Base-by-base conservation (phyloP, 1,140 invertebrate genomes). In the Dinoponera quadriceps region DNA sequence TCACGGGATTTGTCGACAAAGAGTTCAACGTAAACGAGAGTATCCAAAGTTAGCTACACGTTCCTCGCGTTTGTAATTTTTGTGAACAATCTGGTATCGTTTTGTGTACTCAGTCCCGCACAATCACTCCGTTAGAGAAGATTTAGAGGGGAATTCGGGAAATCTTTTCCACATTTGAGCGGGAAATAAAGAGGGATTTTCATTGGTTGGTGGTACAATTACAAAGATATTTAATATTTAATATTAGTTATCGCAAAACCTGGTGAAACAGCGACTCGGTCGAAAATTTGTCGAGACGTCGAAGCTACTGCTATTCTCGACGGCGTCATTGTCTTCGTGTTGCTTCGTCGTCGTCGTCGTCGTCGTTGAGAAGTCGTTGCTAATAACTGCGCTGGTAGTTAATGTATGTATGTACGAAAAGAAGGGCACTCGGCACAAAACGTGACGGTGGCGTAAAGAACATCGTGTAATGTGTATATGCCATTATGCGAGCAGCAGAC, bases 371-470 rank as follows among this genome's bases (percentile, higher is more conserved):
- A 71, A 27, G 14, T 62, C 22, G 16, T 60, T 20, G 38, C 38
- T 74, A 33, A 74, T 74, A 74, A 74, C 4, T 29, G 13, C 44
- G 22, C 55, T 27, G n/a, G 38, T 66, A 27, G 22, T 73, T 57
- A n/a, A n/a, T n/a, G n/a, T 59, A 60, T 27, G 16, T 44, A 49
- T 49, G 14, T 60, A n/a, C 3, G 22, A 63, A 51, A 51, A 33
- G 38, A 74, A 62, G 38, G 59, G 3, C 20, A 25, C 33, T 59
- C 69, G 33, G 14, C 38, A 13, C 1, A 60, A 74, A 49, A 74
- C 25, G 18, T 74, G 72, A 74, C 18, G 18, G 22, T 27, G 18
- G 16, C 5, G 3, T 74, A 63, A 75, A 75, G n/a, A 49, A 63
- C 27, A n/a, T 62, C 27, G 18, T 69, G 14, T 75, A 33, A 63